Base-by-base conservation (phyloP, 2,113 vertebrate species). In the Anhinga anhinga region DNA sequence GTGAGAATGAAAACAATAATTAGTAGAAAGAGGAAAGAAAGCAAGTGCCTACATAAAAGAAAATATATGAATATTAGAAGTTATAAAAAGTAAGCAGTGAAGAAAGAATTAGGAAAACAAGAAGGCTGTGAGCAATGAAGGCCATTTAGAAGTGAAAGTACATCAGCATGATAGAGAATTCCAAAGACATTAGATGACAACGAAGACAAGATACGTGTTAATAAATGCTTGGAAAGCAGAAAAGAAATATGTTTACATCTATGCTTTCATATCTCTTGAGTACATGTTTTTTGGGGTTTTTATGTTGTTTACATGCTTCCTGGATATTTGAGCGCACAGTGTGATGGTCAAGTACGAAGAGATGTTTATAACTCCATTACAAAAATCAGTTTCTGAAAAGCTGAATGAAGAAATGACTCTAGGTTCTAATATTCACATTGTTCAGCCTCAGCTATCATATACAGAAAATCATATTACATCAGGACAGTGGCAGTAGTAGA, bases 401-500 rank as follows among this genome's bases (percentile, higher is more conserved):
- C 26, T 66, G 26, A 70, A 62, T 32, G 27, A 81, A 58, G 34
- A 66, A 70, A 86, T 61, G 18, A 30, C 8, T 52, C 58, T 53
- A 13, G 2, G 13, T 63, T 82, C 23, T 49, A 77, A 9, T 13
- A 40, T 15, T 73, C 20, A 6, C 6, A 13, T 29, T 59, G 23
- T 32, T 38, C 34, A 42, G 13, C 22, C 56, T 61, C 62, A 69
- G 20, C 9, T 45, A 21, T 10, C 0, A 0, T 2, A 50, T 7
- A n/a, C 7, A 34, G 25, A 82, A 82, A 73, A 82, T 17, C 6
- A 0, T 23, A 50, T 59, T 81, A 65, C 13, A 36, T 23, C n/a
- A 69, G 70, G 23, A 81, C 47, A 45, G 42, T 22, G 11, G 27
- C 44, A 72, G 9, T 5, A 17, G 11, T 11, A 49, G 49, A 73